Conservation (phyloP, 2,113 vertebrate genomes). For the Malurus cyaneus region DNA sequence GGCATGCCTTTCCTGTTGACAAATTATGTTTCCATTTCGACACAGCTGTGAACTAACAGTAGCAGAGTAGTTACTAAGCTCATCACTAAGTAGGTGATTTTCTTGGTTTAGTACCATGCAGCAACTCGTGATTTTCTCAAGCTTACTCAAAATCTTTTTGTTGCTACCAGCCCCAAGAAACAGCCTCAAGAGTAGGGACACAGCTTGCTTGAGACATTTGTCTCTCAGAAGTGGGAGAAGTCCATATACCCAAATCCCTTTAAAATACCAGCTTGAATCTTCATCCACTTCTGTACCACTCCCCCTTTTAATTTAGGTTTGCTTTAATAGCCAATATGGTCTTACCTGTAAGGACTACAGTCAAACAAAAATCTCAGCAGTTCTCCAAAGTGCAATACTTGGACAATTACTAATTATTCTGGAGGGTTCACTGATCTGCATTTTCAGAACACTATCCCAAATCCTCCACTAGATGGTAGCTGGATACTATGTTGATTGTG, state of each 20-base stretch:
- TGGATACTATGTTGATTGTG: not conserved
- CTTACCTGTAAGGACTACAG: not conserved
- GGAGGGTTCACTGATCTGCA: not conserved
- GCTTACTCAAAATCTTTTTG: not conserved
- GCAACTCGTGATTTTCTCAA: not conserved
- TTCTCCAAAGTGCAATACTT: not conserved
- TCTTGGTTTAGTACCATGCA: not conserved
- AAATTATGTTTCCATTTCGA: not conserved
- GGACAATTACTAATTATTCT: not conserved
- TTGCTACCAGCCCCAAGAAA: not conserved
- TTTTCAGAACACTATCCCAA: not conserved
- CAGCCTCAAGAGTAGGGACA: not conserved
- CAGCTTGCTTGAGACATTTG: not conserved
- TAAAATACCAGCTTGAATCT: not conserved
- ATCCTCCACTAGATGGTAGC: constrained; percentile 54
- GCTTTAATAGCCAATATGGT: not conserved
- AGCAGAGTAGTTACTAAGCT: not conserved
- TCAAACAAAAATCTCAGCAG: not conserved
- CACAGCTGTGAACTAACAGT: not conserved
- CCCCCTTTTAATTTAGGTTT: not conserved
- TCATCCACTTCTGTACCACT: not conserved
- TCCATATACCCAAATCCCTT: not conserved
- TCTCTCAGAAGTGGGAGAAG: not conserved
- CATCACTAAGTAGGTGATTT: not conserved
- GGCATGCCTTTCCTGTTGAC: not conserved